Percentiles rank a stretch among this genome's conserved stretches.
phyloP scores from a whole-genome alignment of 1,140 invertebrate genomes.

The Stenopsyche tienmushanensis region DNA sequence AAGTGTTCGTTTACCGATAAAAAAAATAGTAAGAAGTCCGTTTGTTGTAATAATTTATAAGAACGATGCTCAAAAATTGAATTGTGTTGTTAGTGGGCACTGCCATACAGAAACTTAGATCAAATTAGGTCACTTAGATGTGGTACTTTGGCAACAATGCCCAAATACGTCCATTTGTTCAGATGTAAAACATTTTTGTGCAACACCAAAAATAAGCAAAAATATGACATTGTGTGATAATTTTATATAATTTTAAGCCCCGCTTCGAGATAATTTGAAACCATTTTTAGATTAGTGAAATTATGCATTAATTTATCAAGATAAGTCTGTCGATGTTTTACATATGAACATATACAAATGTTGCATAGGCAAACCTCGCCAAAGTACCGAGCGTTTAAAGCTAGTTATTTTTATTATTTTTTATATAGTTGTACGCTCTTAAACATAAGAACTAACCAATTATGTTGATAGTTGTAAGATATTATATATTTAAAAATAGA shows the following conservation, averaged over 20 bases:
- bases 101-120: conserved; percentile 41
- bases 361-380: conserved; percentile 36
- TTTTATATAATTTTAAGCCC: too few relatives aligned
- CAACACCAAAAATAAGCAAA: neutral
- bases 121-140: conserved; percentile 37
- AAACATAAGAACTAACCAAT: conserved; percentile 39
- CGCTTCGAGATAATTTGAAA: too few relatives aligned
- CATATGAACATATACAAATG: conserved; percentile 30
- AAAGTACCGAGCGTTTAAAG: conserved; percentile 34
- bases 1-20: too few relatives aligned
- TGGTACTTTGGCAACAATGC: conserved; percentile 41
- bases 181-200: conserved; percentile 32
- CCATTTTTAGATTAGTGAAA: too few relatives aligned
- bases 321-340: too few relatives aligned
- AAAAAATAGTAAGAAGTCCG: too few relatives aligned
- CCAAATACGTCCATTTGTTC: conserved; percentile 34
- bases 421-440: neutral
- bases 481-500: neutral
- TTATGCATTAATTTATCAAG: too few relatives aligned
- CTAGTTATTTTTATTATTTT: conserved; percentile 29
- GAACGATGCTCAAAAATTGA: conserved; percentile 39
- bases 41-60: conserved; percentile 7
- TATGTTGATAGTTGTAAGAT: conserved; percentile 24
- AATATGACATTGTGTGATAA: neutral
- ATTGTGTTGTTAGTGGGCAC: conserved; percentile 35